Evolutionary conservation across 2,797 vertebrate species (phyloP), one percentile per base, ranked within the genome.

Genomic region (Vespertilio murinus): DNA sequence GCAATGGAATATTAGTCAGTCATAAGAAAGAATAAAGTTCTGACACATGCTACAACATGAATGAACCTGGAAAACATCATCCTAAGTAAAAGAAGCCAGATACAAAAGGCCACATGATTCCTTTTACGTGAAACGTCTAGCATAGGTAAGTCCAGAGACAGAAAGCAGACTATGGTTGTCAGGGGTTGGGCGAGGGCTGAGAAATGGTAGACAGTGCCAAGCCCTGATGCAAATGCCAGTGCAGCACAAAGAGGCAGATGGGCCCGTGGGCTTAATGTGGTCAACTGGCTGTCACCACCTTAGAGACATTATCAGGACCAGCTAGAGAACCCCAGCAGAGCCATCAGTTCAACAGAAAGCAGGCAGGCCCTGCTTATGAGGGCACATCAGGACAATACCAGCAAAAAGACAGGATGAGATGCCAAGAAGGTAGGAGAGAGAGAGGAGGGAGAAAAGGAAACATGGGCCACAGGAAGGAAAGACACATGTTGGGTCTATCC

Each of bases 1-100:
- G 22, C 33, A n/a, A 69, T 0, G 4, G 70, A n/a, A 25, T 3
- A 16, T 2, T 17, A 52, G 5, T 16, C 23, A 18, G 54, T 5
- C 28, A 67, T 2, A 40, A 5, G 52, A 67, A 75, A 45, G 45
- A 82, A 17, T 6, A 1, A 42, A 10, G 17, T 16, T 54, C 30
- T 12, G 11, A n/a, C 2, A 25, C 7, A 18, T 1, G 2, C 16
- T 28, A 11, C 10, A 17, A 52, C 9, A 5, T 23, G 35, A 7
- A 45, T 0, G 2, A 49, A n/a, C 28, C 25, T 6, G 17, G 23
- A 45, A 35, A 45, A 56, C 33, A 0, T 3, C 2, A 28, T 2
- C 5, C 8, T 61, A 13, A 70, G 80, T 35, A 30, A 49, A 11
- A 47, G 38, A 47, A 38, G 20, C 25, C 54, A 18, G 45, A 47